These are phyloP conservation scores for Rhaphigaster nebulosa DNA, from an alignment of 2,888 invertebrate genomes.

Conservation along the genomic window DNA sequence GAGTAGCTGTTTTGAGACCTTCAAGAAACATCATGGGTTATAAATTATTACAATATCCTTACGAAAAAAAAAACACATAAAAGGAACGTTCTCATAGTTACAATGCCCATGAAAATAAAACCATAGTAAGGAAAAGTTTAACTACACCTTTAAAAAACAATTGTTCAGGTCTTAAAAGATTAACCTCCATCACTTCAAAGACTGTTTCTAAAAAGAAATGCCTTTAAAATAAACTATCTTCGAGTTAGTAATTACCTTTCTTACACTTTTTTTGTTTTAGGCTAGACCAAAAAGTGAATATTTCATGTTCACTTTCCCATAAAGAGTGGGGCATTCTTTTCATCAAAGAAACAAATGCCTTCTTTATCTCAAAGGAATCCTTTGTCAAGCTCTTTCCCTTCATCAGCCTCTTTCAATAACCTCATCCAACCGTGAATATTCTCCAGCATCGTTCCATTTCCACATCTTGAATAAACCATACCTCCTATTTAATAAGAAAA, in stretches of 20 bases:
- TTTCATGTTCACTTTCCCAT: slow-evolving; percentile 31
- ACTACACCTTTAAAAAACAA: not conserved
- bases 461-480: not conserved
- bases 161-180: not conserved
- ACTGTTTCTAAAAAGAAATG: not conserved
- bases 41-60: not conserved
- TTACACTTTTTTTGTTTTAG: not conserved
- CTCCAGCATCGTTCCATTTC: not conserved
- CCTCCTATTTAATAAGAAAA: not conserved
- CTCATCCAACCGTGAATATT: not conserved
- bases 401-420: slow-evolving; percentile 21
- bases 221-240: not conserved
- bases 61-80: not conserved
- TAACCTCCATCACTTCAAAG: not conserved
- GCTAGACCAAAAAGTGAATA: slow-evolving; percentile 34
- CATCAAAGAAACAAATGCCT: slow-evolving; percentile 47
- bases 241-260: not conserved
- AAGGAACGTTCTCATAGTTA: not conserved
- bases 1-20: not conserved
- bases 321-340: not conserved
- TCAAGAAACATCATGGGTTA: not conserved
- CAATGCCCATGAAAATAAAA: not conserved
- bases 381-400: slow-evolving; percentile 28
- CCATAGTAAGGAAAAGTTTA: not conserved
- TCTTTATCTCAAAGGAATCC: slow-evolving; percentile 34